phyloP scores from a whole-genome alignment of 2,888 invertebrate species.

The Zootermopsis nevadensis region DNA sequence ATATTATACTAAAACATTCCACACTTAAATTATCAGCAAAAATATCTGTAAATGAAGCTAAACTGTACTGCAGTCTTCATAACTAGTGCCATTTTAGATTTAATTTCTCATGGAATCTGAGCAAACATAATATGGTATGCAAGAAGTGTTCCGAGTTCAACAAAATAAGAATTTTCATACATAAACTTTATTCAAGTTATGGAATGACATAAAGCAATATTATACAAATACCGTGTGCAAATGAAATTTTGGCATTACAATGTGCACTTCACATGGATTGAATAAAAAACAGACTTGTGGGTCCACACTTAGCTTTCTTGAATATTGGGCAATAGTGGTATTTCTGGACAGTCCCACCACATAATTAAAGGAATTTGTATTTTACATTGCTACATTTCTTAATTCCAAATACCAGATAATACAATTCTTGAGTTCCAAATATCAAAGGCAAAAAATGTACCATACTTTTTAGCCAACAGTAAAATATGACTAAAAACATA shows the following conservation, averaged over 20 bases:
- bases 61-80: too few species aligned
- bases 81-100: not conserved
- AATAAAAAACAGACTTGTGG: not conserved
- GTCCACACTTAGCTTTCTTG: not conserved
- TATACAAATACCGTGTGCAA: conserved; percentile 39
- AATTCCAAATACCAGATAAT: not conserved
- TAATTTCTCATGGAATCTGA: not conserved
- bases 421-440: not conserved
- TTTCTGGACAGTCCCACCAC: conserved; percentile 30
- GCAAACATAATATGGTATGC: not conserved
- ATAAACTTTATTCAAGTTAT: conserved; percentile 37
- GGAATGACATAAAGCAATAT: conserved; percentile 35
- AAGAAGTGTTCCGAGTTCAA: not conserved
- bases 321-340: conserved; percentile 4
- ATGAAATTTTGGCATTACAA: conserved; percentile 3
- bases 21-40: too few species aligned
- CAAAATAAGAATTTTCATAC: conserved; percentile 13
- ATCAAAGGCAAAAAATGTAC: not conserved
- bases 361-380: conserved; percentile 2
- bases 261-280: not conserved
- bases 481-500: conserved; percentile 8
- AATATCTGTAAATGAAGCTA: too few species aligned
- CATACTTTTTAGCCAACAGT: conserved; percentile 1
- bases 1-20: too few species aligned
- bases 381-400: not conserved